Evolutionary conservation across 2,113 vertebrate genomes (phyloP), one percentile per base, ranked within the genome.

Genomic region (Corydoras maculifer): DNA sequence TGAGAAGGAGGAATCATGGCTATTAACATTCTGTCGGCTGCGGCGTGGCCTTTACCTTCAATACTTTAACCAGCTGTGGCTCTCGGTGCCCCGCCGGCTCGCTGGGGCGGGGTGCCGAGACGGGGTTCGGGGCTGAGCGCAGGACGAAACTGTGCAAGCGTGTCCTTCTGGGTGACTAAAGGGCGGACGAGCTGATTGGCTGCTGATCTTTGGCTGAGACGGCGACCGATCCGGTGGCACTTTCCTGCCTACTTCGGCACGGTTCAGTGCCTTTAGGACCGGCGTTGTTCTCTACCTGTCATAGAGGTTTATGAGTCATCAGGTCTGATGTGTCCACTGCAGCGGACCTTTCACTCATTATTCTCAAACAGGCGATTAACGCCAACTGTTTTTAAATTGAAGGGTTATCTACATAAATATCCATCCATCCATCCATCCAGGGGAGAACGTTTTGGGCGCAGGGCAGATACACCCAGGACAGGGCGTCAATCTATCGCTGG

Each of bases 261-360:
- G 73, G 78, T 78, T 81, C 69, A 77, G 48, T 62, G 69, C 30
- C 67, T 53, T 70, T 32, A 32, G 50, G 71, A 58, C 64, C 69
- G 49, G 53, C 48, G 65, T 57, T 62, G 62, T 68, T 74, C 59
- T 58, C 59, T 18, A 10, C 58, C 63, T 71, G 74, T 71, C 74
- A 71, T 63, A 76, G 50, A 57, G 71, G 50, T 67, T 76, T 71
- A 71, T 25, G 6, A 71, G 11, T 57, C 55, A 71, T 67, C 58
- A 57, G 69, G 32, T 71, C 53, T 67, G 74, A 76, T 71, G 63
- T 29, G 54, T 71, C 74, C 74, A 76, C 58, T 51, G 53, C 31
- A 62, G 18, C 13, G 63, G 50, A 12, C 63, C n/a, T 54, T 59
- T 49, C 55, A 69, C 25, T 62, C 57, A 50, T 61, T 5, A 29